Evolutionary conservation across 1,140 invertebrate species (phyloP), one percentile per base, ranked within the genome.

Genomic region (Telenomus remus): DNA sequence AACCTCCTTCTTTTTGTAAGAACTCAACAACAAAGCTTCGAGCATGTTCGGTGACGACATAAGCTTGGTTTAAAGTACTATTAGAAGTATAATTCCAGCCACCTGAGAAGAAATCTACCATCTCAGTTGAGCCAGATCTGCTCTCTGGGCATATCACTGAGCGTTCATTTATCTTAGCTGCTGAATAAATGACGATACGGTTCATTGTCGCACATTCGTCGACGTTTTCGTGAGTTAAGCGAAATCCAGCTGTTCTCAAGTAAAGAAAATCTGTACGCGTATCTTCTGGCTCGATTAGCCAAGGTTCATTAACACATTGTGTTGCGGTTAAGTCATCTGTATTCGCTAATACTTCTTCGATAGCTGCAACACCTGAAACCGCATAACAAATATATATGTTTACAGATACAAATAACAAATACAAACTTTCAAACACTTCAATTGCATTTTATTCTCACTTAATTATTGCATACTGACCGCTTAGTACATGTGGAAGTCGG

Each of bases 281-380:
- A 70, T 93, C 91, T 72, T 92, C 92, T 0, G 93, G 93, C 80
- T 94, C 93, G 56, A 95, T 93, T 0, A 94, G 83, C 93, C 93
- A 95, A 0, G 93, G 93, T 80, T 93, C 92, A 78, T 93, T 91
- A n/a, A 92, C 89, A 80, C 93, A 94, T 12, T 87, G 87, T 0
- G 87, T 89, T 13, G 88, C 86, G 11, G 84, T 87, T 59, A 88
- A 44, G 49, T 86, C 82, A 55, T 87, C 80, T 33, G 81, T 79
- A 47, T 89, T 83, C 16, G 80, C 76, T 35, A 88, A 49, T 4
- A 84, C 78, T 75, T 89, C 83, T 53, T 87, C 84, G 11, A 88
- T 80, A 12, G 86, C 82, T 6, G 84, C 84, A 11, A 87, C 76
- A 2, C 80, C 84, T 64, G 19, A 14, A 27, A 43, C 11, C 12